Base-by-base conservation (phyloP, 2,113 vertebrate species). In the Oenanthe oenanthe region DNA sequence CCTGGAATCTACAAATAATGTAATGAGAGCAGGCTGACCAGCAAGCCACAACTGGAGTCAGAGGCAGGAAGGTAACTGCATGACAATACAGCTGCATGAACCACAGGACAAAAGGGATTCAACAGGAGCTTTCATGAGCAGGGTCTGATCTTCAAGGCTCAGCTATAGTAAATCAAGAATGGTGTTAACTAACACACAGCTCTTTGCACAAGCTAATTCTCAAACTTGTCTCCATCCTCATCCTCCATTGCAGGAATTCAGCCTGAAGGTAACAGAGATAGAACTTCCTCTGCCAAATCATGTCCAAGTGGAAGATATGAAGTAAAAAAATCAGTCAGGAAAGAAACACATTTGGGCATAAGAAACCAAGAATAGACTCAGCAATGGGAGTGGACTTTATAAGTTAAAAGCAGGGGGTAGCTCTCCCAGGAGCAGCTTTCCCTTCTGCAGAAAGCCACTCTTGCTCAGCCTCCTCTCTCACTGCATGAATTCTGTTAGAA, bases 1-100 rank as follows among this genome's bases (percentile, higher is more conserved):
- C 25, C 40, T 0, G 1, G n/a, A 3, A 0, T 34, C 50, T 50
- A 7, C 22, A 18, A 45, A 38, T 48, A 67, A 51, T 0, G 0
- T 32, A 40, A 90, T 0, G 7, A 34, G n/a, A 88, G 53, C 47
- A 47, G 3, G 9, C 68, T 65, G 40, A 54, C 34, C 13, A 5
- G 77, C 66, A 76, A 84, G n/a, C 40, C 40, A 62, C 0, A 0
- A 13, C 67, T 32, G 51, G 54, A 50, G 58, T 73, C 67, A 73
- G 85, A 85, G 20, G 47, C 38, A 82, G 36, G 12, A 92, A 85
- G 2, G 0, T 48, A 85, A 78, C 2, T 74, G 19, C 42, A 28
- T 70, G 63, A 31, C 61, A 62, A 40, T 28, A 77, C 18, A 74
- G 26, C 38, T 28, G 9, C 14, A 38, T 32, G 34, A 73, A 38